Base-by-base conservation (phyloP, 1,140 invertebrate genomes). In the Drosophila subpulchrella region DNA sequence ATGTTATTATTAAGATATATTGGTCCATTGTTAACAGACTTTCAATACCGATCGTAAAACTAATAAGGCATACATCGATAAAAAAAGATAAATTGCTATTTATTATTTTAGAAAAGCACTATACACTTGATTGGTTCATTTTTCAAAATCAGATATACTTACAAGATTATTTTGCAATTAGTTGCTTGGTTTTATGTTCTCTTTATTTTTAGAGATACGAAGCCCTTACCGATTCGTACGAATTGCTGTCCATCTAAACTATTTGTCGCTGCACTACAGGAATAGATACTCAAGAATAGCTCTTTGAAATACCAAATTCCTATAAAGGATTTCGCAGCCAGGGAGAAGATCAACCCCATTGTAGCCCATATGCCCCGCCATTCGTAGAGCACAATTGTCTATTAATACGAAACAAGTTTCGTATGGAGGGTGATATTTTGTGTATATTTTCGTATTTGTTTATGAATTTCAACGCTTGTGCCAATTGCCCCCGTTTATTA, bases 211-310 rank as follows among this genome's bases (percentile, higher is more conserved):
- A 65, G 55, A 46, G 15, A 8, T 20, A 30, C 12, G 3, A 30
- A 61, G 27, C 11, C 32, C 11, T 2, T 17, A 61, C 6, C 20
- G 54, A 55, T 55, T 61, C 15, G 62, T 12, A 8, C 24, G 41
- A 36, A 15, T 44, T 27, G 61, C 36, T 61, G 15, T 42, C 38
- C 53, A 47, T 59, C 12, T 17, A 58, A 58, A 46, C 55, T 46
- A 17, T 32, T 32, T 17, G 30, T 50, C 7, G 38, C 57, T 46
- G 15, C 12, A 15, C 6, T 4, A 13, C 42, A 54, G 32, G 70
- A 74, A 74, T 74, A 74, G 66, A 72, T 11, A 20, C 71, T 50
- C 48, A 74, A 61, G 70, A 30, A 72, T 74, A 74, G 66, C 38
- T 11, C 30, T 30, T 48, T 51, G 7, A 72, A 72, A 72, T 68